Evolutionary conservation across 2,888 invertebrate species (phyloP), one percentile per base, ranked within the genome.

Genomic region (Philonicus albiceps): DNA sequence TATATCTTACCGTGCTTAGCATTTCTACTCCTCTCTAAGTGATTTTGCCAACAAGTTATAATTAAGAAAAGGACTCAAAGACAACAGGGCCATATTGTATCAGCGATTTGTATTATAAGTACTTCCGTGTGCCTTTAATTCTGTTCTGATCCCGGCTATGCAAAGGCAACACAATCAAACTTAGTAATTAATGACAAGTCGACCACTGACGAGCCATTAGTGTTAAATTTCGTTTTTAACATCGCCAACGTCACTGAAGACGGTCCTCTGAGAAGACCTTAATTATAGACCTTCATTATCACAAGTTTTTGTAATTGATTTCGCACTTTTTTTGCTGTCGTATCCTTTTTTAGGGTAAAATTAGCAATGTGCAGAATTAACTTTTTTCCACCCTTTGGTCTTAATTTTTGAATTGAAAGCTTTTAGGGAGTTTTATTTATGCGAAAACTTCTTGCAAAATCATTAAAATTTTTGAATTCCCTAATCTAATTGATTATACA

Each of bases 211-310:
- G 78, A 78, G 22, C 78, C 78, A 78, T 78, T 78, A 78, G 78
- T 78, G 37, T 78, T 78, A 78, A 78, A 78, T 78, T 78, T 43
- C 78, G 43, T 43, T 43, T 78, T 78, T 78, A 40, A 40, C 78
- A 40, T 16, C 30, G 78, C 34, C 43, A 31, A 73, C 27, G 27
- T 43, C 11, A 78, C 40, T 49, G 43, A 16, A 22, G 37, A 75
- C 6, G 37, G 37, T 4, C 4, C 78, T 43, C 43, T 34, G 78
- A n/a, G 43, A 34, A 75, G 34, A 78, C 78, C 78, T 78, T 78
- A 78, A 78, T 78, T 78, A 78, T 78, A 78, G 78, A 78, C 78
- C 78, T 78, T 78, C 78, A 78, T 78, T 78, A 78, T 78, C 78
- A 49, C 78, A 78, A 43, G 40, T 78, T 78, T 78, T 78, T 78